These are phyloP conservation scores for Neosalanx taihuensis DNA, from an alignment of 2,797 vertebrate species.

Conservation along the genomic window DNA sequence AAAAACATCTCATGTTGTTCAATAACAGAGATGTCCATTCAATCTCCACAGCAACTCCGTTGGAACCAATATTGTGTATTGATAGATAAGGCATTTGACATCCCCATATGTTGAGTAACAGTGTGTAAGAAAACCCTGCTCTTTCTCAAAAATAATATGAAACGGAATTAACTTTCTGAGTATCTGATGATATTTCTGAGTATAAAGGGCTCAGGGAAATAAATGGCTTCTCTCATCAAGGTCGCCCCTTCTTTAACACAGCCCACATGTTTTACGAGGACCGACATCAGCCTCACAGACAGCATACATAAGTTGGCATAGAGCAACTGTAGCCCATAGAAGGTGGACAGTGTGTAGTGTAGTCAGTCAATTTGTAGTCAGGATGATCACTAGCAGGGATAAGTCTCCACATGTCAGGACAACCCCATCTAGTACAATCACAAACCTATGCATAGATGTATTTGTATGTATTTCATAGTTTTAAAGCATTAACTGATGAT, in stretches of 20 bases:
- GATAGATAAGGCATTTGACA: slow-evolving; percentile 48
- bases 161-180: slow-evolving; percentile 66
- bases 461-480: neutral
- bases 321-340: neutral
- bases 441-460: slow-evolving; percentile 15
- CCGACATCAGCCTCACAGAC: neutral
- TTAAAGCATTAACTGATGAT: no score
- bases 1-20: slow-evolving; percentile 49
- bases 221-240: slow-evolving; percentile 62
- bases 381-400: slow-evolving; percentile 25
- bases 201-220: slow-evolving; percentile 22
- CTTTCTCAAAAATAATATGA: slow-evolving; percentile 61
- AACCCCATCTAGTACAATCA: slow-evolving; percentile 13
- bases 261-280: neutral
- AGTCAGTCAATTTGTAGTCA: slow-evolving; percentile 45
- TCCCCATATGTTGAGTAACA: slow-evolving; percentile 56
- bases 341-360: slow-evolving; percentile 49
- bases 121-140: slow-evolving; percentile 47
- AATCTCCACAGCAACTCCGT: slow-evolving; percentile 45
- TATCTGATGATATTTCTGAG: slow-evolving; percentile 73
- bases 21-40: slow-evolving; percentile 52
- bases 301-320: neutral
- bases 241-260: slow-evolving; percentile 39
- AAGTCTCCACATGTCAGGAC: slow-evolving; percentile 22
- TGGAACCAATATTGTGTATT: slow-evolving; percentile 39